A percentile compares a stretch with the other conserved stretches of the same genome.
Evolutionary conservation across 2,888 invertebrate species (phyloP).

Genomic region (Eupithecia inturbata): DNA sequence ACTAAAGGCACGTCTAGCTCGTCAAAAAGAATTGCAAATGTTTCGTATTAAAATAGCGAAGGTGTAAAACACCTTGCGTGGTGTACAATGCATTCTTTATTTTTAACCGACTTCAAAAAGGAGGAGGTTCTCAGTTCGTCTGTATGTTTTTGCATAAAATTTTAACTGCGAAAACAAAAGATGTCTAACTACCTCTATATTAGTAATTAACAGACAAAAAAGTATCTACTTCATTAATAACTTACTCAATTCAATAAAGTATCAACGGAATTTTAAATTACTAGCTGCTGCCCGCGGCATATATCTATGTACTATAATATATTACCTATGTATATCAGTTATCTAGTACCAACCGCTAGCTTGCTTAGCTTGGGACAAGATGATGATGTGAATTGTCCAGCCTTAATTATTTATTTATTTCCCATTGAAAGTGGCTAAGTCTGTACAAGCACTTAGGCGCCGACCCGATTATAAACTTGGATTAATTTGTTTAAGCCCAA

Average conservation of each 20-base stretch:
- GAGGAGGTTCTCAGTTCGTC: no score
- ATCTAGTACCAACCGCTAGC: no score
- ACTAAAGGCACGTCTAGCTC: slow-evolving; percentile 50
- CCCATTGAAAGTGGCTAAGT: slow-evolving; percentile 17
- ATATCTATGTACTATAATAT: no score
- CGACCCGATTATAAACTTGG: slow-evolving; percentile 63
- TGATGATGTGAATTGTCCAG: no score
- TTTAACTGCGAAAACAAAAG: not conserved
- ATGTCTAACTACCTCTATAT: no score
- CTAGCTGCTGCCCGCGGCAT: no score
- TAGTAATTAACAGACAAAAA: no score
- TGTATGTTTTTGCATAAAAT: not conserved
- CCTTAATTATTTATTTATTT: not conserved
- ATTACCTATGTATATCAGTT: no score
- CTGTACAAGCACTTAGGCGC: slow-evolving; percentile 54
- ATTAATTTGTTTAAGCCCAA: slow-evolving; percentile 69
- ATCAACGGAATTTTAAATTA: no score
- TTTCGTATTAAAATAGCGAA: not conserved
- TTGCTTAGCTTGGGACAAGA: no score
- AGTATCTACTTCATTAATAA: not conserved
- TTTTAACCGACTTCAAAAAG: no score
- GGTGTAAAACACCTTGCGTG: slow-evolving; percentile 17
- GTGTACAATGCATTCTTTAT: not conserved
- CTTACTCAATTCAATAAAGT: not conserved
- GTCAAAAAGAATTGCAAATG: slow-evolving; percentile 3